Percentiles rank a stretch among this genome's conserved stretches.
Evolutionary conservation across 2,888 invertebrate species (phyloP).

Genomic region (Lomographa bimaculata): DNA sequence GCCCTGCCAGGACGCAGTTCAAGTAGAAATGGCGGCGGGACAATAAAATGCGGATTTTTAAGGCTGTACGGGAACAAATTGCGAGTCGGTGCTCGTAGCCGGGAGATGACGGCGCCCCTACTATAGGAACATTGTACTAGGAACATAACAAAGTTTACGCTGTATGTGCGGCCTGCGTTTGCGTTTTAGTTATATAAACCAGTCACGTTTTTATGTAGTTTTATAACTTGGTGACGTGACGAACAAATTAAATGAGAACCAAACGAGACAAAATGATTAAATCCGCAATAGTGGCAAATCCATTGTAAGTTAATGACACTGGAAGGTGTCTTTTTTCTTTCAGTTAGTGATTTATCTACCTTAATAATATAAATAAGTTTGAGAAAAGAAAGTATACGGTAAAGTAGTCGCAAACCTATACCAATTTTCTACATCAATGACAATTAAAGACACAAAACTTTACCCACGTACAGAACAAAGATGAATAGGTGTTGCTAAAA

Average conservation of each 20-base stretch:
- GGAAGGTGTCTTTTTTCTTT: too few relatives aligned
- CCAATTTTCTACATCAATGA: too few relatives aligned
- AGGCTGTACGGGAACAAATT: slow-evolving; percentile 77
- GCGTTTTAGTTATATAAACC: background rate
- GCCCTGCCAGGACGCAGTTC: slow-evolving; percentile 55
- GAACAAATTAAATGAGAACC: background rate
- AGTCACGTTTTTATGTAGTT: slow-evolving; percentile 7
- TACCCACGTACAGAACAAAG: too few relatives aligned
- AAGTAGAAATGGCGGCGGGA: slow-evolving; percentile 68
- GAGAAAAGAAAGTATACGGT: too few relatives aligned
- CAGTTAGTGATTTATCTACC: too few relatives aligned
- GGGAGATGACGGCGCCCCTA: slow-evolving; percentile 63
- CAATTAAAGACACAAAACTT: too few relatives aligned
- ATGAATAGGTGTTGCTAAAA: too few relatives aligned
- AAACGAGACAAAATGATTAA: too few relatives aligned
- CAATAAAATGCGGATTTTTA: slow-evolving; percentile 81
- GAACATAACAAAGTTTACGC: slow-evolving; percentile 15
- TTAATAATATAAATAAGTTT: background rate
- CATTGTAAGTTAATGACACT: too few relatives aligned
- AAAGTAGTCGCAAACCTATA: too few relatives aligned
- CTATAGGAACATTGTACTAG: slow-evolving; percentile 43
- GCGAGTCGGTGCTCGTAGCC: slow-evolving; percentile 61
- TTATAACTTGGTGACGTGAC: background rate
- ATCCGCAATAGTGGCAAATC: too few relatives aligned
- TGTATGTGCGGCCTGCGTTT: background rate